These are phyloP conservation scores for Micromussa lordhowensis DNA, from an alignment of 92 coral and sea anemone species.

Conservation along the genomic window DNA sequence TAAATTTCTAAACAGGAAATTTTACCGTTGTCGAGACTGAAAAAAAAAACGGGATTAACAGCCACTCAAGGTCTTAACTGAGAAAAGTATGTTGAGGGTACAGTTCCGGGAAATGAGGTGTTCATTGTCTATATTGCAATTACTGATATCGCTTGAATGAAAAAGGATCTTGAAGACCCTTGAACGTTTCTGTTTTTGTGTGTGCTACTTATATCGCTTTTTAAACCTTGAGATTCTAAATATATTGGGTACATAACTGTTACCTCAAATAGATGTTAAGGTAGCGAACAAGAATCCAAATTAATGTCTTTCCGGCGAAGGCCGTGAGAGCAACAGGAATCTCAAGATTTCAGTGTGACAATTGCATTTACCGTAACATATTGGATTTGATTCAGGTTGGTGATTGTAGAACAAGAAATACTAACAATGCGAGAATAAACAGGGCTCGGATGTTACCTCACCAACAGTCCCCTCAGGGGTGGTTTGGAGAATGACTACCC, in stretches of 20 bases:
- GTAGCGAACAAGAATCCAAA: background rate
- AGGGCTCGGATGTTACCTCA: too few species aligned
- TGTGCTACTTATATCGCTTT: background rate
- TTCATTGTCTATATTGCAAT: background rate
- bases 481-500: too few species aligned
- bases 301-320: background rate
- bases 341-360: background rate
- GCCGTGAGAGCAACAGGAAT: background rate
- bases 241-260: background rate
- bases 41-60: background rate
- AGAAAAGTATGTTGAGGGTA: background rate
- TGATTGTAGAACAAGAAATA: background rate
- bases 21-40: background rate
- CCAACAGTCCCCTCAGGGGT: too few species aligned
- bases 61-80: background rate
- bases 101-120: constrained; percentile 7
- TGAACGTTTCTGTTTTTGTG: background rate
- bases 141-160: background rate
- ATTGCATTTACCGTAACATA: background rate
- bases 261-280: background rate
- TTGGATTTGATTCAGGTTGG: background rate
- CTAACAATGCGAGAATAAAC: too few species aligned
- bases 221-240: background rate
- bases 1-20: constrained; percentile 1
- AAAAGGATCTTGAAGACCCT: background rate